Base-by-base conservation (phyloP, 2,113 vertebrate genomes). In the Macquaria ambigua region DNA sequence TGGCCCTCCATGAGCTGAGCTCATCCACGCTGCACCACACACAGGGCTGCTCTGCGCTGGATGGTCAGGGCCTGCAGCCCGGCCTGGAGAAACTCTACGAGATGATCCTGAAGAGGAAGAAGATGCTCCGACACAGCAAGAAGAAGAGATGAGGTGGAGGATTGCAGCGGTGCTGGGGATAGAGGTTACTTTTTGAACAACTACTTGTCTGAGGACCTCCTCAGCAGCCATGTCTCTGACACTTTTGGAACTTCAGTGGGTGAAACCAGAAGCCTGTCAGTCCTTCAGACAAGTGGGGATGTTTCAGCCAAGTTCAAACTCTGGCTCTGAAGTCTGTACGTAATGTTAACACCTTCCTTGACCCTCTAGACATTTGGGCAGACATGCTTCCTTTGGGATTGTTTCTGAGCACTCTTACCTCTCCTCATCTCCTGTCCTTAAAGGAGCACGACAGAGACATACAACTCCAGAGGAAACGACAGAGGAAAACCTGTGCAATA, bases 81-180 rank as follows among this genome's bases (percentile, higher is more conserved):
- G 96, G 95, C 63, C 93, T 97, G 18, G 96, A 96, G 81, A 96
- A 95, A 10, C 94, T 97, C 48, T 95, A 97, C 0, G 94, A 97
- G 62, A 96, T 97, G 96, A 96, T 97, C 43, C 93, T 96, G 18
- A 96, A 94, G 85, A 93, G 96, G 80, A 97, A 96, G 89, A 97
- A 94, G 88, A 89, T 92, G 15, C 88, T 95, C 39, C 90, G 96
- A 56, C 87, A 88, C 68, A 92, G 95, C 94, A 96, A 92, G 87
- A 96, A 95, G 93, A 96, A 95, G 84, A 95, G 95, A 92, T 97
- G 96, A 97, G 77, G 39, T 3, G 0, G n/a, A 12, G 11, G 15
- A 7, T 1, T 0, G 20, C 3, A 8, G 52, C 5, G 1, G 8
- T 15, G 21, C n/a, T 34, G 48, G 37, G 2, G 21, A 28, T 2